Conservation (phyloP, 2,113 vertebrate species). For the Poeciliopsis prolifica region DNA sequence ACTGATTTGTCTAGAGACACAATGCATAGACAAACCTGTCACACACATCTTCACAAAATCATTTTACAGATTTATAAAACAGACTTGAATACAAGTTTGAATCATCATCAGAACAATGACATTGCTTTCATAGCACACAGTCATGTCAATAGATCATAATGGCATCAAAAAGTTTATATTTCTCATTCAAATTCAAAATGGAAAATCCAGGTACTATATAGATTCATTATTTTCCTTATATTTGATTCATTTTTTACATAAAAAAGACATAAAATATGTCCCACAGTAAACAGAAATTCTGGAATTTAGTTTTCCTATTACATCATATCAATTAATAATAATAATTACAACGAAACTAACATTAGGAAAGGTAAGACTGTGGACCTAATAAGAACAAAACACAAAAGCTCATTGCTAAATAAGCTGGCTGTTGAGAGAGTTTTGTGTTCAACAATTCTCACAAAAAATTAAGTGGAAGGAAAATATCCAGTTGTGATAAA, state of each 20-base stretch:
- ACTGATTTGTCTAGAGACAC: conserved; percentile 51
- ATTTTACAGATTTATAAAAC: background rate
- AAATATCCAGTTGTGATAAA: background rate
- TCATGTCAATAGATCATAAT: background rate
- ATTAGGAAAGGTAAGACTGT: background rate
- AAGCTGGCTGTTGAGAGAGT: background rate
- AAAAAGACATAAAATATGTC: background rate
- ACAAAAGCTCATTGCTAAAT: background rate
- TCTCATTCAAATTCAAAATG: background rate
- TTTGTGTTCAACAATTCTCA: background rate
- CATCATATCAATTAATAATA: background rate
- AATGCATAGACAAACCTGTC: conserved; percentile 14
- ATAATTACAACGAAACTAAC: background rate
- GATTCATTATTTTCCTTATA: background rate
- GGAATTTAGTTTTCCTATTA: background rate
- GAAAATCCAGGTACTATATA: background rate
- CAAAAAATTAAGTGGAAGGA: background rate
- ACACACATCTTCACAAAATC: conserved; percentile 10
- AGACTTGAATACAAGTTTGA: background rate
- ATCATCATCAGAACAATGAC: background rate
- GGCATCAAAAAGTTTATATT: background rate
- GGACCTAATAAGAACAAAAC: background rate
- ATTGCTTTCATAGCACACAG: background rate
- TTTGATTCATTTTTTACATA: background rate
- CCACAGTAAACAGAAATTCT: background rate